Conservation (phyloP, 2,797 vertebrate species). For the Arctocebus calabarensis region DNA sequence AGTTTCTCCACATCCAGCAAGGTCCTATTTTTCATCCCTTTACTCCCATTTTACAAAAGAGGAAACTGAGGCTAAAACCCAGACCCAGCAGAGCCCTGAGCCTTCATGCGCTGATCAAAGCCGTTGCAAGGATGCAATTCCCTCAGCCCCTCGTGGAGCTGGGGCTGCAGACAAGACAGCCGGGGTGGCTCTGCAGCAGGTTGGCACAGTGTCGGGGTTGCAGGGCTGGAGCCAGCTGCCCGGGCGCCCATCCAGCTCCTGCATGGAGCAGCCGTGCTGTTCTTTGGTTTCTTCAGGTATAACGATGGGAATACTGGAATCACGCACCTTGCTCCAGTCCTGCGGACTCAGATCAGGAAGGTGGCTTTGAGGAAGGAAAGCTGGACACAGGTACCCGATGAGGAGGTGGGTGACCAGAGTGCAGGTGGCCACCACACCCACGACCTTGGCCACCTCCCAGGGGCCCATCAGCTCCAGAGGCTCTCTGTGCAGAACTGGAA, state of each 20-base stretch:
- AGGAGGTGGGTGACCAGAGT: not conserved
- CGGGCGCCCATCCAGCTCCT: not conserved
- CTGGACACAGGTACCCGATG: not conserved
- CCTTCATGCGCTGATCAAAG: not conserved
- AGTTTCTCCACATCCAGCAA: not conserved
- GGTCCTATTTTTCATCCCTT: not conserved
- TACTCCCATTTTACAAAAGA: not conserved
- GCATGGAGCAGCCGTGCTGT: rapidly evolving
- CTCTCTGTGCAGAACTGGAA: not conserved
- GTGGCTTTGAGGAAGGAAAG: not conserved
- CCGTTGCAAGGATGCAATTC: not conserved
- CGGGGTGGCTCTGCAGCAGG: rapidly evolving
- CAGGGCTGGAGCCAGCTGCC: not conserved
- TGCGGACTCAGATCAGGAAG: not conserved
- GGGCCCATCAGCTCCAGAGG: not conserved
- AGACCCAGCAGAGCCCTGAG: not conserved
- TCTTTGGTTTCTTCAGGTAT: not conserved
- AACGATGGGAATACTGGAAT: no score
- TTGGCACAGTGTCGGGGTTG: rapidly evolving
- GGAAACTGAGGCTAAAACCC: not conserved
- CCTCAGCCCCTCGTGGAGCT: rapidly evolving
- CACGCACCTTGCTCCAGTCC: not conserved
- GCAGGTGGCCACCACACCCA: not conserved
- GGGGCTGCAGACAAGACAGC: not conserved
- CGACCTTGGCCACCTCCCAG: not conserved